Evolutionary conservation across 2,797 vertebrate species (phyloP).

Genomic region (Uromys caudimaculatus): DNA sequence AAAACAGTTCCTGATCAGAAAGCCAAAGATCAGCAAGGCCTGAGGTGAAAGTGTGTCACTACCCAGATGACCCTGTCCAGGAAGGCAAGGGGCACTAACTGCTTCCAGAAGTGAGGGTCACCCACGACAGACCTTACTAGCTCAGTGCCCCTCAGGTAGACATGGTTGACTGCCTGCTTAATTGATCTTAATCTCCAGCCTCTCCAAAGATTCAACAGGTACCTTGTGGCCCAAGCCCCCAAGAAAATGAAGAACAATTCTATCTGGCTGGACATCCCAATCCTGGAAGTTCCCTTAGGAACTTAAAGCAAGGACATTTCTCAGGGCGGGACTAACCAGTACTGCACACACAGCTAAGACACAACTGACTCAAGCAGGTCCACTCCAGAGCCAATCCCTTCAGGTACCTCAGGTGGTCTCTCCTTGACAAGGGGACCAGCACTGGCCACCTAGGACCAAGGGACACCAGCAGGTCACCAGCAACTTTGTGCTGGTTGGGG

Average conservation of each 20-base stretch:
- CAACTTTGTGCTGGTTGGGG: accelerated
- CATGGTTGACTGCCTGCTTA: accelerated
- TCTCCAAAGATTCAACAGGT: no score
- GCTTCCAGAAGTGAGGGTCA: neutral
- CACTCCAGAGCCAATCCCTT: accelerated
- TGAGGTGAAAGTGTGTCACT: accelerated
- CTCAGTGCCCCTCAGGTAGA: accelerated
- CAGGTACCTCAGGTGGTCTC: accelerated
- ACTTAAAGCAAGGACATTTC: no score
- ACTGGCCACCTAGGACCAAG: accelerated
- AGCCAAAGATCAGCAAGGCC: accelerated
- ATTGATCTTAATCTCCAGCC: neutral
- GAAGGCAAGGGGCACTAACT: accelerated
- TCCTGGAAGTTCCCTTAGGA: neutral
- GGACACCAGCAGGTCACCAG: neutral
- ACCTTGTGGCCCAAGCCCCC: accelerated
- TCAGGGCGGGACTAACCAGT: neutral
- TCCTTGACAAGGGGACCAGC: neutral
- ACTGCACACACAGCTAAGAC: neutral
- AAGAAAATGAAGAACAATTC: neutral
- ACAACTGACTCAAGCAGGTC: no score
- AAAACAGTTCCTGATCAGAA: no score
- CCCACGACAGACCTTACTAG: neutral
- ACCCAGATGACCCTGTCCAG: neutral
- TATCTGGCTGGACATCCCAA: no score